Conservation (phyloP, 2,888 invertebrate species). For the Barypeithes pellucidus region DNA sequence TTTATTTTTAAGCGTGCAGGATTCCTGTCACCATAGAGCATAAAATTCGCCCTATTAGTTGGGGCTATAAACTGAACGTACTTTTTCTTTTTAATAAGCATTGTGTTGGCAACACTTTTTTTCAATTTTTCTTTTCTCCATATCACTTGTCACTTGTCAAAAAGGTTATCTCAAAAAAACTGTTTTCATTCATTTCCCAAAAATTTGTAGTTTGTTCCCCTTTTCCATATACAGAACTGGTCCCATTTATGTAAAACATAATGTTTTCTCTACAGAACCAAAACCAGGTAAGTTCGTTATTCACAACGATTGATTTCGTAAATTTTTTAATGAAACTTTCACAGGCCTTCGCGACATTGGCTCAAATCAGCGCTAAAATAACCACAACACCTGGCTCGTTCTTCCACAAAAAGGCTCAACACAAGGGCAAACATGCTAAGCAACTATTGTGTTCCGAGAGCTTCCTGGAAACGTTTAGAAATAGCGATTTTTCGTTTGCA, state of each 20-base stretch:
- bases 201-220: slow-evolving; percentile 47
- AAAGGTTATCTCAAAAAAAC: slow-evolving; percentile 49
- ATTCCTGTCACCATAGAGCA: too few species aligned
- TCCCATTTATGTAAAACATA: slow-evolving; percentile 47
- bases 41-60: background rate
- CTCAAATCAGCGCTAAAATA: slow-evolving; percentile 70
- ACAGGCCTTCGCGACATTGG: slow-evolving; percentile 65
- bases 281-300: slow-evolving; percentile 69
- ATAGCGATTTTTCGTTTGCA: slow-evolving; percentile 68
- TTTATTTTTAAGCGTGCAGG: too few species aligned
- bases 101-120: slow-evolving; percentile 13
- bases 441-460: slow-evolving; percentile 69
- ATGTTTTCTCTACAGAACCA: slow-evolving; percentile 73
- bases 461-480: slow-evolving; percentile 69
- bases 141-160: slow-evolving; percentile 30
- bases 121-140: slow-evolving; percentile 2
- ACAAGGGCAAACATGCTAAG: slow-evolving; percentile 61
- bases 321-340: slow-evolving; percentile 31
- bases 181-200: slow-evolving; percentile 44
- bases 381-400: slow-evolving; percentile 68
- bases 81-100: too few species aligned
- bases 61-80: background rate
- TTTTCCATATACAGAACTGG: slow-evolving; percentile 16
- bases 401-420: slow-evolving; percentile 64
- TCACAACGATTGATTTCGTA: slow-evolving; percentile 30